Evolutionary conservation across 2,797 vertebrate genomes (phyloP), one percentile per base, ranked within the genome.

Genomic region (Vireo griseus): DNA sequence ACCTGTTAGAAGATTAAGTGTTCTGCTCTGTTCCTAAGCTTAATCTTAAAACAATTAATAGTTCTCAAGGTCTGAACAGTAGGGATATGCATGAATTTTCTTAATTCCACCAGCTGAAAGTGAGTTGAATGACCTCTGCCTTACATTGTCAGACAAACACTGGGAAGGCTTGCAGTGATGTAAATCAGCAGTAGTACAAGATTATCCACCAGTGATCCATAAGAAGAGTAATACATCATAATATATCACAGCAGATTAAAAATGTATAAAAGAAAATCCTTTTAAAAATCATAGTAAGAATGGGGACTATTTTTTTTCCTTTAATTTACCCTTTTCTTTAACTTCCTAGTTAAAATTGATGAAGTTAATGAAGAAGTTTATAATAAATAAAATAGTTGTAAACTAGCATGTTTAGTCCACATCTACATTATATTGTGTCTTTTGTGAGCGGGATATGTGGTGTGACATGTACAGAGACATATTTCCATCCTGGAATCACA

Each of bases 1-100:
- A 84, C 62, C 82, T 92, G 73, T 86, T 95, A 94, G 79, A 88
- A 95, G 93, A 95, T 95, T 84, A 96, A 94, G 69, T 90, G 82
- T 95, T 90, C 92, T 95, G 67, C 80, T 94, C 96, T 66, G 69
- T 86, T 96, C 69, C 93, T 92, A 92, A 94, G 67, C 59, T 75
- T 89, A 81, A 87, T 87, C 90, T 96, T 95, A 66, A 94, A 44
- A 62, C 88, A 95, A 88, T 91, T 95, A 96, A 91, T 77, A 88
- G 91, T 81, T 88, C 88, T 88, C 62, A 58, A 82, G 79, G 79
- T 81, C 86, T 90, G 90, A 94, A 50, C 20, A 1, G 69, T 31
- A 75, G 57, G 83, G 66, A 86, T 78, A 84, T 47, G 73, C 54
- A 75, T 78, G 90, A 90, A 67, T 95, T 90, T 96, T 90, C 62